phyloP scores from a whole-genome alignment of 2,113 vertebrate species.

The Nematolebias whitei region DNA sequence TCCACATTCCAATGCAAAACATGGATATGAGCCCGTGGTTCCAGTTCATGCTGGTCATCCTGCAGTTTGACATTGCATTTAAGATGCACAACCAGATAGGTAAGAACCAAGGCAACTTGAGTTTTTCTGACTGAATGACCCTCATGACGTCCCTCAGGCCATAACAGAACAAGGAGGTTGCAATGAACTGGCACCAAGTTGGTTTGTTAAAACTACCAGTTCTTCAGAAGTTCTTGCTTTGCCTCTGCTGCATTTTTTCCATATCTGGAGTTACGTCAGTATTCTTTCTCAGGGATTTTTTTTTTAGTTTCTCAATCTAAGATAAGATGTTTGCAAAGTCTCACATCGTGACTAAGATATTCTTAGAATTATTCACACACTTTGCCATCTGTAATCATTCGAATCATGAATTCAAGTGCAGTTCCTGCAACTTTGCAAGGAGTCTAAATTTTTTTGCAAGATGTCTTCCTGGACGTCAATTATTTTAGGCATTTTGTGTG shows the following conservation, averaged over 20 bases:
- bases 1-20: conserved; percentile 86
- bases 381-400: conserved; percentile 31
- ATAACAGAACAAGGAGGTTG: not conserved
- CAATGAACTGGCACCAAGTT: not conserved
- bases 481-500: not conserved
- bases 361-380: conserved; percentile 34
- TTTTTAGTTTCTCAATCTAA: conserved; percentile 26
- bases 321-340: conserved; percentile 26
- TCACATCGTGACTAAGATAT: not conserved
- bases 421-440: too few species aligned
- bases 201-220: not conserved
- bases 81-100: conserved; percentile 92
- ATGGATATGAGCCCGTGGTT: conserved; percentile 99
- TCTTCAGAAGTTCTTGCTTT: not conserved
- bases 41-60: conserved; percentile 96
- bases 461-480: not conserved
- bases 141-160: too few species aligned
- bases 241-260: not conserved
- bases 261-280: not conserved
- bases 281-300: conserved; percentile 16
- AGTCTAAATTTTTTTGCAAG: not conserved
- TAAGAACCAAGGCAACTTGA: conserved; percentile 72
- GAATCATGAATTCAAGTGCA: conserved; percentile 7
- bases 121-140: not conserved
- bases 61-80: conserved; percentile 95